phyloP scores from a whole-genome alignment of 37 sponge, comb jelly and placozoan genomes.

The Chondrosia reniformis region DNA sequence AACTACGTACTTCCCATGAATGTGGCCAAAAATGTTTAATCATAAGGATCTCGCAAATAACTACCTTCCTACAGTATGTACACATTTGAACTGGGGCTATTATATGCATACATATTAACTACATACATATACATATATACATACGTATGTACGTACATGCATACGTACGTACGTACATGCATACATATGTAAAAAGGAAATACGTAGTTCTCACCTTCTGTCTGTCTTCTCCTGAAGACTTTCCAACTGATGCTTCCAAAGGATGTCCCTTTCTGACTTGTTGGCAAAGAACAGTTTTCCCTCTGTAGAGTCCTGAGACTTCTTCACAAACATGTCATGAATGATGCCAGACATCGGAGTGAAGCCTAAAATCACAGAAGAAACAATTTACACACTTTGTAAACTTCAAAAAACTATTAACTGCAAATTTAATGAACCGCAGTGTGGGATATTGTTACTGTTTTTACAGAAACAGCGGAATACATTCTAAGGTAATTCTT shows the following conservation, averaged over 20 bases:
- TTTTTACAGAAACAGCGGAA: too few species aligned
- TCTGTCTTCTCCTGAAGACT: neutral
- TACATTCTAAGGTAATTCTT: too few species aligned
- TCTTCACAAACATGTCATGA: neutral
- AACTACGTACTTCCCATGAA: too few species aligned
- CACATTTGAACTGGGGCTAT: too few species aligned
- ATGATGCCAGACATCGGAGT: constrained; percentile 78
- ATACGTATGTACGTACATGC: neutral
- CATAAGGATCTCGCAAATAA: too few species aligned
- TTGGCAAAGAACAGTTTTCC: constrained; percentile 74
- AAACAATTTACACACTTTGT: too few species aligned
- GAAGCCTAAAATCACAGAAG: constrained; percentile 41
- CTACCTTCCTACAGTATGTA: too few species aligned
- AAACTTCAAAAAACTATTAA: too few species aligned
- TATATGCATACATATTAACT: neutral
- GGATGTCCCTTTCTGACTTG: constrained; percentile 61
- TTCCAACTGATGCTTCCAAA: constrained; percentile 57
- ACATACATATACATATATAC: neutral
- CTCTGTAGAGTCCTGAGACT: neutral
- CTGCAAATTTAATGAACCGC: too few species aligned
- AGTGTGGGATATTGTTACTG: too few species aligned
- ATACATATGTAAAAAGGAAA: neutral
- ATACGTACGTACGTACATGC: neutral
- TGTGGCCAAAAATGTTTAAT: too few species aligned
- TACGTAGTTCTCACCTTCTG: neutral